Conservation (phyloP, 2,113 vertebrate species). For the Colistium nudipinnis region DNA sequence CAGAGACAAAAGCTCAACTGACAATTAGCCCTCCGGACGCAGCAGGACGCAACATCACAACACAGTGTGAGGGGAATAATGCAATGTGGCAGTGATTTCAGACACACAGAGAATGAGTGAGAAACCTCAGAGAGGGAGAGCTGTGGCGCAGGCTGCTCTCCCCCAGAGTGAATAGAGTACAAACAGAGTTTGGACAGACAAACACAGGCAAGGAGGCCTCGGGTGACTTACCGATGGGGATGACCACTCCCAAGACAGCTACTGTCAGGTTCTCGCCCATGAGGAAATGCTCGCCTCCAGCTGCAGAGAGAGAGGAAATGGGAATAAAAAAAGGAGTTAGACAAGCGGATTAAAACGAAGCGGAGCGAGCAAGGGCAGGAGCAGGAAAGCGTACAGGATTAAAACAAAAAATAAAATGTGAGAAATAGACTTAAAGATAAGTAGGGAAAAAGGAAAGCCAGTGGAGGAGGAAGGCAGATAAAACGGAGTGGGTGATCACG, state of each 20-base stretch:
- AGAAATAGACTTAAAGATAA: conserved; percentile 46
- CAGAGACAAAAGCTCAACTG: conserved; percentile 15
- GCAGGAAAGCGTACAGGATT: background rate
- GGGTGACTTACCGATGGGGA: conserved; percentile 90
- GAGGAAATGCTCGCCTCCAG: conserved; percentile 86
- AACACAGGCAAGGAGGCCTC: conserved; percentile 18
- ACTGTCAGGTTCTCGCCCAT: conserved; percentile 92
- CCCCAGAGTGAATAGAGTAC: conserved; percentile 38
- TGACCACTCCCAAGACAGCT: conserved; percentile 91
- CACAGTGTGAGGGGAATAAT: conserved; percentile 51
- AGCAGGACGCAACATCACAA: conserved; percentile 50
- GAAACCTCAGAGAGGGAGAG: conserved; percentile 25
- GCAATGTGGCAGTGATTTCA: conserved; percentile 53
- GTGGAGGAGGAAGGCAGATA: conserved; percentile 28
- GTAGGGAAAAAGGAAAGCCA: background rate
- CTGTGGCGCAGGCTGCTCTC: conserved; percentile 44
- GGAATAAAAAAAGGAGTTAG: conserved; percentile 18
- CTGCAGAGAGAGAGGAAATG: conserved; percentile 77
- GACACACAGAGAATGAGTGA: conserved; percentile 52
- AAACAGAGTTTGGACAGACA: conserved; percentile 41
- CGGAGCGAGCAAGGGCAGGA: background rate
- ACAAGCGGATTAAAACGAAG: conserved; percentile 8
- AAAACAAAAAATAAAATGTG: conserved; percentile 10
- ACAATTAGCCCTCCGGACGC: conserved; percentile 11
- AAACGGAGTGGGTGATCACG: conserved; percentile 34